Percentiles rank a stretch among this genome's conserved stretches.
Conservation (phyloP, 2,797 vertebrate species). For the Tokudaia tokunoshimensis region DNA sequence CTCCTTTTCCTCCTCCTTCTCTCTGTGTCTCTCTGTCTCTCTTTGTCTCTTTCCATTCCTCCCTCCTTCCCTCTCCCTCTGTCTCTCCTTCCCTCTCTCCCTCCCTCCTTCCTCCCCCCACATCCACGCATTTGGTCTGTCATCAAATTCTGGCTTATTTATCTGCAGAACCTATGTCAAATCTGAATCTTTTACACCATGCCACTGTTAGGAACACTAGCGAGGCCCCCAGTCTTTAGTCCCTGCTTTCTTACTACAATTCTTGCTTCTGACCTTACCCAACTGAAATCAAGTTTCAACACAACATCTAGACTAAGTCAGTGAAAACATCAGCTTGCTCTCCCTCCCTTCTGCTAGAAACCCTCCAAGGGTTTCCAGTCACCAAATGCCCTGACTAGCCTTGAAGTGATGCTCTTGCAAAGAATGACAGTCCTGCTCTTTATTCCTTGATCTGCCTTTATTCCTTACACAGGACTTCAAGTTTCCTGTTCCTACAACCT, state of each 20-base stretch:
- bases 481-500: not conserved
- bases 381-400: not conserved
- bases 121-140: not conserved
- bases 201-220: not conserved
- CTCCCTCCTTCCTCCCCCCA: not conserved
- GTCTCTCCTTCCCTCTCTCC: not conserved
- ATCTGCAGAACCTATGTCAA: not conserved
- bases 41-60: no score
- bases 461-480: not conserved
- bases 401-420: rapidly evolving
- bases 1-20: not conserved
- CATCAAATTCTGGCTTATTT: not conserved
- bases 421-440: not conserved
- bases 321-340: not conserved
- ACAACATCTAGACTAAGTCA: not conserved
- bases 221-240: not conserved
- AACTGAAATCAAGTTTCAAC: conserved; percentile 1
- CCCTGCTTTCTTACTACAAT: not conserved
- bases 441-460: not conserved
- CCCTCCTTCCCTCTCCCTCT: not conserved
- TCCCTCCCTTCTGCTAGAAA: not conserved
- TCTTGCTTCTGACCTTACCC: not conserved
- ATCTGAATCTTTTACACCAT: not conserved
- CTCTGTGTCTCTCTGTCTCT: not conserved
- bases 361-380: not conserved